Evolutionary conservation across 2,888 invertebrate species (phyloP).

Genomic region (Drosophila austrosaltans): DNA sequence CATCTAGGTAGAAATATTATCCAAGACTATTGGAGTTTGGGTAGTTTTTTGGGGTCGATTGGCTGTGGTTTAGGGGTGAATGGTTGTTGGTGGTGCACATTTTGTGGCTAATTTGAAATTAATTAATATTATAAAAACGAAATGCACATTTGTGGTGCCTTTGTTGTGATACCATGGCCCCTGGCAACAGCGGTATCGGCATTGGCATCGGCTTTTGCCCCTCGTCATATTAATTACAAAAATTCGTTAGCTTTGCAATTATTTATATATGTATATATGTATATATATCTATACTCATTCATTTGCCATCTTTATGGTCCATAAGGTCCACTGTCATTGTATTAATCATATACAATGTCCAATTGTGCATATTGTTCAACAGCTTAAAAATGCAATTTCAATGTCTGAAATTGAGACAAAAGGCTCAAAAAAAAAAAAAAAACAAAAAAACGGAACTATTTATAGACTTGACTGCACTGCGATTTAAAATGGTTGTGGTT

Average conservation of each 20-base stretch:
- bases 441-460: slow-evolving; percentile 37
- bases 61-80: background rate
- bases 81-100: slow-evolving; percentile 19
- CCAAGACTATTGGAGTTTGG: slow-evolving; percentile 38
- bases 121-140: slow-evolving; percentile 72
- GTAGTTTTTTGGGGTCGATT: background rate
- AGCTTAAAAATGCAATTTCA: slow-evolving; percentile 44
- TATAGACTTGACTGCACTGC: slow-evolving; percentile 27
- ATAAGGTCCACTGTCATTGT: background rate
- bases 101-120: slow-evolving; percentile 59
- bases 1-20: slow-evolving; percentile 52
- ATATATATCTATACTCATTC: background rate
- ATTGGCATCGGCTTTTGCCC: slow-evolving; percentile 1
- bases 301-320: slow-evolving; percentile 7
- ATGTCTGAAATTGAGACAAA: slow-evolving; percentile 37
- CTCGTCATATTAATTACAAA: slow-evolving; percentile 47
- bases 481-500: slow-evolving; percentile 10
- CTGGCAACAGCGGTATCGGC: slow-evolving; percentile 12
- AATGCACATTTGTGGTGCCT: slow-evolving; percentile 64
- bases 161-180: slow-evolving; percentile 46
- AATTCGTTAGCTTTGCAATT: background rate
- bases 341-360: slow-evolving; percentile 6
- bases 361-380: slow-evolving; percentile 17
- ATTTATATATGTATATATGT: too few relatives aligned
- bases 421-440: slow-evolving; percentile 12